Evolutionary conservation across 2,888 invertebrate species (phyloP).

Genomic region (Drosophila mettleri): DNA sequence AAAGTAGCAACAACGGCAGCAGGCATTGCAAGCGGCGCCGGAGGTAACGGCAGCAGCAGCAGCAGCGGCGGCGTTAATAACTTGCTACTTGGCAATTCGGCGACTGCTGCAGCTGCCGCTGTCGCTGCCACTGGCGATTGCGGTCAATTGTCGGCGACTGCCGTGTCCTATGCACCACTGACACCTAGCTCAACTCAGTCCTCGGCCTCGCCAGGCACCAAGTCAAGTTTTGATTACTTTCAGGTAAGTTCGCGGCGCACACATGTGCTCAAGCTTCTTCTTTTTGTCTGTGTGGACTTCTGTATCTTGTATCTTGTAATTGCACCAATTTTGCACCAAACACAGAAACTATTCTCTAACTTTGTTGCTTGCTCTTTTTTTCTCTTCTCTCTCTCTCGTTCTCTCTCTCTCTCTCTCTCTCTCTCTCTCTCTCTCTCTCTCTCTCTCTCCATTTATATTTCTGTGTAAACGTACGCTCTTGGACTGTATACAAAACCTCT

Average conservation of each 20-base stretch:
- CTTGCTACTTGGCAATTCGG: slow-evolving; percentile 66
- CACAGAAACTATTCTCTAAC: slow-evolving; percentile 44
- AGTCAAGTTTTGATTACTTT: slow-evolving; percentile 83
- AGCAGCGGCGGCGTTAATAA: slow-evolving; percentile 54
- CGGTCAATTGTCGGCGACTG: slow-evolving; percentile 60
- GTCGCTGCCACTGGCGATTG: slow-evolving; percentile 55
- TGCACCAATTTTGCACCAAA: slow-evolving; percentile 56
- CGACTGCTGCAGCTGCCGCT: slow-evolving; percentile 67
- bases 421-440: slow-evolving; percentile 18
- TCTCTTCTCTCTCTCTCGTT: slow-evolving; percentile 5
- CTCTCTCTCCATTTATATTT: slow-evolving; percentile 22
- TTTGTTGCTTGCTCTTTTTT: slow-evolving; percentile 44
- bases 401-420: slow-evolving; percentile 15
- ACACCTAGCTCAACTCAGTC: slow-evolving; percentile 84
- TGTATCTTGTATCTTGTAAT: slow-evolving; percentile 36
- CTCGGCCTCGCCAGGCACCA: slow-evolving; percentile 82
- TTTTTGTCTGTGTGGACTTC: slow-evolving; percentile 4
- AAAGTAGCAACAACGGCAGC: slow-evolving; percentile 42
- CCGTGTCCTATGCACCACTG: slow-evolving; percentile 77
- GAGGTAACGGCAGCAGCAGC: slow-evolving; percentile 69
- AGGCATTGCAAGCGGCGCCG: slow-evolving; percentile 47
- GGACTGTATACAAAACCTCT: slow-evolving; percentile 34
- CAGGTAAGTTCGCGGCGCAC: slow-evolving; percentile 74
- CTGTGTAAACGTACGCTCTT: slow-evolving; percentile 28
- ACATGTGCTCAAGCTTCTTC: neutral